phyloP scores from a whole-genome alignment of 1,140 invertebrate species.

The Triops longicaudatus region DNA sequence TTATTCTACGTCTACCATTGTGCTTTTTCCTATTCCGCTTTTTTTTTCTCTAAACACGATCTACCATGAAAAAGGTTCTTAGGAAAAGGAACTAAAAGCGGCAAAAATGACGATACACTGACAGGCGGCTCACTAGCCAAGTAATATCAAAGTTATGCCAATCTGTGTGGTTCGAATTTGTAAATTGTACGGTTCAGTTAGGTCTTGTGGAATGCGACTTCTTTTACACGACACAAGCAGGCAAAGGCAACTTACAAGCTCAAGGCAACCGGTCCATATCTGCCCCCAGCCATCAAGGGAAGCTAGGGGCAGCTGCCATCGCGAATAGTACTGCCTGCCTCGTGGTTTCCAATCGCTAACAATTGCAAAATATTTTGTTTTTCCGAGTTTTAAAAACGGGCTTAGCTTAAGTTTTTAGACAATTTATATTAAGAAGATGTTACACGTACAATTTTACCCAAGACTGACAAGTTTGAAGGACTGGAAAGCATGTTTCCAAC shows the following conservation, averaged over 20 bases:
- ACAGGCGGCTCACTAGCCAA: neutral
- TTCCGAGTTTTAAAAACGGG: neutral
- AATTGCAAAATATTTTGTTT: neutral
- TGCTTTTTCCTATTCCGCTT: neutral
- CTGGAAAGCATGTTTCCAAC: neutral
- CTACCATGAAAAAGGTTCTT: neutral
- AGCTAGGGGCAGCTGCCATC: neutral
- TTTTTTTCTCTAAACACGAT: neutral
- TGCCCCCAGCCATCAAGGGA: conserved; percentile 13
- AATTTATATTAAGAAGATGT: neutral
- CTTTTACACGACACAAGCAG: neutral
- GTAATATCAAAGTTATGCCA: neutral
- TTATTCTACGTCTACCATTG: neutral
- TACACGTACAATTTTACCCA: neutral
- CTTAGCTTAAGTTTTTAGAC: neutral
- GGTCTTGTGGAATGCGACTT: conserved; percentile 10
- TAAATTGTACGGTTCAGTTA: conserved; percentile 2
- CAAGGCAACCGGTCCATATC: conserved; percentile 14
- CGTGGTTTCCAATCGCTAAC: conserved; percentile 10
- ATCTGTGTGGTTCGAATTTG: conserved; percentile 2
- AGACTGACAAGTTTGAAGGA: neutral
- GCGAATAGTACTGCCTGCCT: neutral
- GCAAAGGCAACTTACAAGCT: conserved; percentile 7
- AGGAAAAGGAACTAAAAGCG: neutral
- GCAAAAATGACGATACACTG: neutral